Evolutionary conservation across 2,113 vertebrate species (phyloP).

Genomic region (Fregetta grallaria): DNA sequence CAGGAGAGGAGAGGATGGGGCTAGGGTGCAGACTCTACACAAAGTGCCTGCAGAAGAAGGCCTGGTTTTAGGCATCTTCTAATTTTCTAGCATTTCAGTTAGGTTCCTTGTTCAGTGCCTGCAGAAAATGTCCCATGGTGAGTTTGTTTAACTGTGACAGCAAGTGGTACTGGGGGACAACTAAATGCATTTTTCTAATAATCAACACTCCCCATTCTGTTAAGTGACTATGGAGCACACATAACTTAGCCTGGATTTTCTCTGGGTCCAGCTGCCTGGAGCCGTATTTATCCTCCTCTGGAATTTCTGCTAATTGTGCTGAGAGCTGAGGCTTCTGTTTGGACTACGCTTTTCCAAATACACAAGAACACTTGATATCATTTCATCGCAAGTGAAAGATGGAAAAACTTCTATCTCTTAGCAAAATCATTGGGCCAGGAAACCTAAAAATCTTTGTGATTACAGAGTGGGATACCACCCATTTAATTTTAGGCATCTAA

Average conservation of each 20-base stretch:
- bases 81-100: neutral
- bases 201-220: neutral
- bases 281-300: neutral
- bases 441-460: neutral
- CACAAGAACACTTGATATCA: neutral
- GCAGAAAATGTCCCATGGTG: neutral
- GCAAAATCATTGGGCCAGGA: neutral
- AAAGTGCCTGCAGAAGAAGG: neutral
- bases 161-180: neutral
- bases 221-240: neutral
- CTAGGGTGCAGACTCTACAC: neutral
- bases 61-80: neutral
- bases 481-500: slow-evolving; percentile 35
- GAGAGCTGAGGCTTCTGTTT: neutral
- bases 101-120: neutral
- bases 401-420: neutral
- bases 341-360: neutral
- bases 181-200: neutral
- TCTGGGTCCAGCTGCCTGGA: neutral
- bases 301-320: slow-evolving; percentile 1
- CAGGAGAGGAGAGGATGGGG: too few relatives aligned
- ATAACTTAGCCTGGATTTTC: neutral
- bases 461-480: neutral
- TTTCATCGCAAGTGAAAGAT: neutral
- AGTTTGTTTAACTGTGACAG: neutral